These are phyloP conservation scores for Bufo bufo DNA, from an alignment of 2,113 vertebrate genomes.

Conservation along the genomic window DNA sequence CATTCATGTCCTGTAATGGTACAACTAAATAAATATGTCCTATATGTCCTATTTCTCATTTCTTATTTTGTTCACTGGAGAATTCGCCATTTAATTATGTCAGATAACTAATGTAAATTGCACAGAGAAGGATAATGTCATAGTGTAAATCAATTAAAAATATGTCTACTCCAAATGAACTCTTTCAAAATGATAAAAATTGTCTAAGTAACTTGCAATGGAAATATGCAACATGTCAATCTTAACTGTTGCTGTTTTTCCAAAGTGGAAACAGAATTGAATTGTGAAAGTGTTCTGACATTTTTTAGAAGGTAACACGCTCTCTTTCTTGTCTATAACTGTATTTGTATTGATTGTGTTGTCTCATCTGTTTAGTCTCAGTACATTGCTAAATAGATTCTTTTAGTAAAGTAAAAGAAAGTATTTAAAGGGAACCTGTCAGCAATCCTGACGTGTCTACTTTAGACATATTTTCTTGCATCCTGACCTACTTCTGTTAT, in stretches of 20 bases:
- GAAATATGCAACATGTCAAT: slow-evolving; percentile 30
- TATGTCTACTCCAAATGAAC: slow-evolving; percentile 27
- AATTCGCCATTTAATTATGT: slow-evolving; percentile 28
- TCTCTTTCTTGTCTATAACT: slow-evolving; percentile 14
- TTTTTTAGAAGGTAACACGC: neutral
- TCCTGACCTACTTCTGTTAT: too few relatives aligned
- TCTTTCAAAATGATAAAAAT: slow-evolving; percentile 24
- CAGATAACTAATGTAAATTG: slow-evolving; percentile 25
- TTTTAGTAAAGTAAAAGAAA: neutral
- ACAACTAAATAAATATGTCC: slow-evolving; percentile 20
- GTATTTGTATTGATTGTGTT: slow-evolving; percentile 32
- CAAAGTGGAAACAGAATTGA: slow-evolving; percentile 22
- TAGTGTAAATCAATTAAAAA: slow-evolving; percentile 42
- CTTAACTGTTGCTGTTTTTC: neutral
- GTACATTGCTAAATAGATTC: neutral
- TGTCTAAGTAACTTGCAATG: slow-evolving; percentile 33
- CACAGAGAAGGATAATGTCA: slow-evolving; percentile 17
- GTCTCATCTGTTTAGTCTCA: neutral
- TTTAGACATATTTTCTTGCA: too few relatives aligned
- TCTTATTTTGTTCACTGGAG: neutral
- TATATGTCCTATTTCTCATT: slow-evolving; percentile 17
- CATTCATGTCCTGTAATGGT: neutral
- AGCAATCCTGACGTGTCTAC: too few relatives aligned
- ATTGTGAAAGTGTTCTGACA: neutral
- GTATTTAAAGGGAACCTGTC: neutral